Conservation (phyloP, 2,797 vertebrate species). For the Ctenopoma kingsleyae region DNA sequence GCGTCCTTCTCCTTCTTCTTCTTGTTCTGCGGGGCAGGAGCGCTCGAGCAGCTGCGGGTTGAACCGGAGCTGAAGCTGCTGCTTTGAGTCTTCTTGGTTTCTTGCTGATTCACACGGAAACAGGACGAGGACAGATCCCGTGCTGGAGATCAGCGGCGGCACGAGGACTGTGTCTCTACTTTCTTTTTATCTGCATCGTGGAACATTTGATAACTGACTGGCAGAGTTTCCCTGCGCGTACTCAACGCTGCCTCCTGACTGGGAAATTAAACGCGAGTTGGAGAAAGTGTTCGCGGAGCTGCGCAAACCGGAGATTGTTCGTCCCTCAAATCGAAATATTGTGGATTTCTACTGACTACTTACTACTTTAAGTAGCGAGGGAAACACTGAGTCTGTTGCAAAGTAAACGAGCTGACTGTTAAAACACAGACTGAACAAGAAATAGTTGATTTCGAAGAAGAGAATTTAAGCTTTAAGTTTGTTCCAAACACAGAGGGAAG, state of each 20-base stretch:
- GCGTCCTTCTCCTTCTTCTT: neutral
- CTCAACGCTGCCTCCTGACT: constrained; percentile 11
- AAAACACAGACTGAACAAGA: constrained; percentile 4
- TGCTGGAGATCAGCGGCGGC: neutral
- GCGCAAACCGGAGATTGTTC: constrained; percentile 17
- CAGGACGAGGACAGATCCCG: constrained; percentile 11
- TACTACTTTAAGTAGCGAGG: neutral
- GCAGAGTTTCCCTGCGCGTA: neutral
- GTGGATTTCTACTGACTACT: constrained; percentile 3
- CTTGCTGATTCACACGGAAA: constrained; percentile 30
- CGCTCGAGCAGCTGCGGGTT: constrained; percentile 22
- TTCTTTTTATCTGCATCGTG: neutral
- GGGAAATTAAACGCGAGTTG: constrained; percentile 41
- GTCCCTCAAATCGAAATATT: neutral
- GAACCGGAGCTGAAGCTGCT: constrained; percentile 35
- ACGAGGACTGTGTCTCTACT: constrained; percentile 7
- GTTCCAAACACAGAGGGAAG: neutral
- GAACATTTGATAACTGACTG: constrained; percentile 11
- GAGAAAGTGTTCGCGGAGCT: constrained; percentile 40
- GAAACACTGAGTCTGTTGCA: neutral
- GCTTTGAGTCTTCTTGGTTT: constrained; percentile 18
- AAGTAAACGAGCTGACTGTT: constrained; percentile 19
- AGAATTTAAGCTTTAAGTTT: neutral
- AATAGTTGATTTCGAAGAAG: neutral
- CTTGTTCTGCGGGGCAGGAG: constrained; percentile 3